Base-by-base conservation (phyloP, 2,797 vertebrate species). In the Sandelia bainsii region DNA sequence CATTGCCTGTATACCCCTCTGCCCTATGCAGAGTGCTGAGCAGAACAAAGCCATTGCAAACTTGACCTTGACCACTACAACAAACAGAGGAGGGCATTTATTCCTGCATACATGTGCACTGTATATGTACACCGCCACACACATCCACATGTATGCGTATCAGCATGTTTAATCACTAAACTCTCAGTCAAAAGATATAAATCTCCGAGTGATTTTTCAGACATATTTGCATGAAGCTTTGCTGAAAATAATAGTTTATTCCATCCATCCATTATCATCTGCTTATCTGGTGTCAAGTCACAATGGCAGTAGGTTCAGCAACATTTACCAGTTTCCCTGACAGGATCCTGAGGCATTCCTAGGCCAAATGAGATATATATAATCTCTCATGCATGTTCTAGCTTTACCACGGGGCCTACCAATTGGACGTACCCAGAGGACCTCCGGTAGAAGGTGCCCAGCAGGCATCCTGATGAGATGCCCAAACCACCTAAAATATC, bases 21-120 rank as follows among this genome's bases (percentile, higher is more conserved):
- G 72, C 62, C 52, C 69, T 49, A 17, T 29, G 23, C 56, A 57
- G 45, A 34, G 66, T 13, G 4, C 63, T 81, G 20, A 22, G 62
- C 58, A 56, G 50, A 75, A 74, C 68, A 87, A 82, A 84, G 72
- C 50, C 32, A 0, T 25, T 2, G 53, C 62, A 69, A 72, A 70
- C 60, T 54, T 17, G 34, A 76, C 62, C 79, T 79, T 25, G n/a
- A 37, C 34, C 22, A 9, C 51, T 56, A 68, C n/a, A 45, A 37
- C 44, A 65, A 72, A 65, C 37, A 48, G 1, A 66, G 2, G 19
- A 59, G 34, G 14, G 25, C 23, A 14, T 29, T 8, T 19, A 7
- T 40, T 49, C 14, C 34, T 27, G 23, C 9, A 60, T 51, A 49
- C 25, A 46, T 3, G 0, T 67, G 11, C 27, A 16, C 16, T 23